Conservation (phyloP, 2,888 invertebrate species). For the Charanyca ferruginea region DNA sequence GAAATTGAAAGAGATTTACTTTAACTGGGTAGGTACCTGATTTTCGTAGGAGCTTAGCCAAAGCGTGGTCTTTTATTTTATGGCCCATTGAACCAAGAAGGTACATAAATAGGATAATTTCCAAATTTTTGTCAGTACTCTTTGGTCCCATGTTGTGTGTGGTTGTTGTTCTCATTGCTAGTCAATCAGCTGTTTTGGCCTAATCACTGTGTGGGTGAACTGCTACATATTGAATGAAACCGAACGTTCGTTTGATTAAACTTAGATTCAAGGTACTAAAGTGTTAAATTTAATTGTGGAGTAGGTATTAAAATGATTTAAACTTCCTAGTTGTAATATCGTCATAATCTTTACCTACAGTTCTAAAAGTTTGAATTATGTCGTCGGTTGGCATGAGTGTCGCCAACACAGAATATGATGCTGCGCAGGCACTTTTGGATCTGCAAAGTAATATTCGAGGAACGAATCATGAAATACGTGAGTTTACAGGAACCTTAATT, state of each 20-base stretch:
- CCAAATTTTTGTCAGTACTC: constrained; percentile 54
- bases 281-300: neutral
- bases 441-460: constrained; percentile 63
- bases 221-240: constrained; percentile 11
- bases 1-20: constrained; percentile 63
- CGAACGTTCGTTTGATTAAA: neutral
- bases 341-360: constrained; percentile 7
- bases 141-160: constrained; percentile 42
- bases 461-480: constrained; percentile 44
- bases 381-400: constrained; percentile 50
- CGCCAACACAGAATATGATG: constrained; percentile 66
- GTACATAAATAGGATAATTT: constrained; percentile 57
- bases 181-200: constrained; percentile 7
- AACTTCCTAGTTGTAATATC: neutral
- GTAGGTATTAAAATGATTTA: neutral
- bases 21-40: constrained; percentile 64
- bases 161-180: constrained; percentile 30
- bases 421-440: constrained; percentile 70
- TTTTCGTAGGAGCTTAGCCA: constrained; percentile 46
- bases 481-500: constrained; percentile 19
- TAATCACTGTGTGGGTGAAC: constrained; percentile 2
- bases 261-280: neutral
- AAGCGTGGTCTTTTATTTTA: constrained; percentile 68
- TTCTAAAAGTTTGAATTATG: constrained; percentile 37
- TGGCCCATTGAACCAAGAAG: constrained; percentile 48